These are phyloP conservation scores for Acanthosepion esculentum DNA, from an alignment of 2,888 invertebrate genomes.

Conservation along the genomic window DNA sequence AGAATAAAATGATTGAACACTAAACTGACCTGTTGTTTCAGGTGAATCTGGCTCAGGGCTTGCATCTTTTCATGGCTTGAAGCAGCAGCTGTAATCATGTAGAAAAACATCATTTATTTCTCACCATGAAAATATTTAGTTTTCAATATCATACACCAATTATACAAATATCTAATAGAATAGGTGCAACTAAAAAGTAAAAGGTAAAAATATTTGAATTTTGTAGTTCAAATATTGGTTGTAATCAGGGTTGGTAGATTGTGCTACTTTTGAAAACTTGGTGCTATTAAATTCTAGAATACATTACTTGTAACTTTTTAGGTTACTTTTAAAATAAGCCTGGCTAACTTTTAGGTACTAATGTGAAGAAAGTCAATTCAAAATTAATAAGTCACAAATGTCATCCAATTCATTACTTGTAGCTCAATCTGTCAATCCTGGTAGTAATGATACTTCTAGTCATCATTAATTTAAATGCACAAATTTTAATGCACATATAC, in stretches of 20 bases:
- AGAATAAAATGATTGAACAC: not conserved
- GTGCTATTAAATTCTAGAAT: too few relatives aligned
- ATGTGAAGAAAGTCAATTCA: too few relatives aligned
- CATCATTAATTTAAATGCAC: not conserved
- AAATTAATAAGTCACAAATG: too few relatives aligned
- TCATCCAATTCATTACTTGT: too few relatives aligned
- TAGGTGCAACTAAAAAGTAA: not conserved
- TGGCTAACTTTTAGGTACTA: too few relatives aligned
- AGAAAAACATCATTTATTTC: not conserved
- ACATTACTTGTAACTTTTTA: too few relatives aligned
- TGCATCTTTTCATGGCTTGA: constrained; percentile 63
- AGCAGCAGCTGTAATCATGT: constrained; percentile 67
- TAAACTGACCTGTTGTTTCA: constrained; percentile 64
- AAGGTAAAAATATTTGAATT: too few relatives aligned
- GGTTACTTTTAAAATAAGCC: too few relatives aligned
- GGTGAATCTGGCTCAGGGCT: constrained; percentile 64
- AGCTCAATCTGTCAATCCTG: too few relatives aligned
- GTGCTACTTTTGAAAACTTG: too few relatives aligned
- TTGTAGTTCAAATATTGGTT: not conserved
- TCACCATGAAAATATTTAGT: not conserved
- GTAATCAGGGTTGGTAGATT: too few relatives aligned
- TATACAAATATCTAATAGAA: not conserved
- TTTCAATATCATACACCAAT: not conserved
- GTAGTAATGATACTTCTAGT: not conserved
- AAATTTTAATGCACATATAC: not conserved